A percentile compares a stretch with the other conserved stretches of the same genome.
Conservation (phyloP, 2,888 invertebrate species). For the Rotaria magnacalcarata region DNA sequence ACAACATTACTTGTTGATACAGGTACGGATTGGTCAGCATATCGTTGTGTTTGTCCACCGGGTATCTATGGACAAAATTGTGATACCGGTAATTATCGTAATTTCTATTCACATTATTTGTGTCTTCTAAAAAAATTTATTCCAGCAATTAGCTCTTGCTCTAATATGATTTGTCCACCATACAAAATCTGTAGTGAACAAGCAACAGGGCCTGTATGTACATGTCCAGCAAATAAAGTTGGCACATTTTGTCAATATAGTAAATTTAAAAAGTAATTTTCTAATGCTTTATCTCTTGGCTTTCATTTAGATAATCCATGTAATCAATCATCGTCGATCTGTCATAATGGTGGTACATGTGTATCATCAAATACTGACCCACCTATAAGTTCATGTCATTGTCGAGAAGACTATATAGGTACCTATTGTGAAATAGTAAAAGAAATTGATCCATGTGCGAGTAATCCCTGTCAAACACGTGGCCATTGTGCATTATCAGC, state of each 20-base stretch:
- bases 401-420: conserved; percentile 38
- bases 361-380: conserved; percentile 35
- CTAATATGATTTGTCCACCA: not conserved
- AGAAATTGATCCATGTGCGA: conserved; percentile 36
- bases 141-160: not conserved
- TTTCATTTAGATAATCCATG: conserved; percentile 4
- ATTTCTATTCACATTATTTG: not conserved
- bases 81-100: not conserved
- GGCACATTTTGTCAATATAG: conserved; percentile 34
- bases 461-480: conserved; percentile 38
- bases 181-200: conserved; percentile 31
- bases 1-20: not conserved
- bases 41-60: conserved; percentile 38
- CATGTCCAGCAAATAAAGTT: not conserved
- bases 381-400: conserved; percentile 35
- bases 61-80: conserved; percentile 41
- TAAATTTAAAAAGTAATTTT: not conserved
- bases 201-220: conserved; percentile 19
- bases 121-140: not conserved
- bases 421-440: conserved; percentile 31
- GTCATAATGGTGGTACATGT: conserved; percentile 44
- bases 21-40: not conserved
- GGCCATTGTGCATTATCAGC: conserved; percentile 29
- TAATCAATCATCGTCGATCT: not conserved
- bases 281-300: not conserved